Percentiles rank a stretch among this genome's conserved stretches.
These are phyloP conservation scores for Bombus huntii DNA, from an alignment of 1,140 invertebrate genomes.

Conservation along the genomic window DNA sequence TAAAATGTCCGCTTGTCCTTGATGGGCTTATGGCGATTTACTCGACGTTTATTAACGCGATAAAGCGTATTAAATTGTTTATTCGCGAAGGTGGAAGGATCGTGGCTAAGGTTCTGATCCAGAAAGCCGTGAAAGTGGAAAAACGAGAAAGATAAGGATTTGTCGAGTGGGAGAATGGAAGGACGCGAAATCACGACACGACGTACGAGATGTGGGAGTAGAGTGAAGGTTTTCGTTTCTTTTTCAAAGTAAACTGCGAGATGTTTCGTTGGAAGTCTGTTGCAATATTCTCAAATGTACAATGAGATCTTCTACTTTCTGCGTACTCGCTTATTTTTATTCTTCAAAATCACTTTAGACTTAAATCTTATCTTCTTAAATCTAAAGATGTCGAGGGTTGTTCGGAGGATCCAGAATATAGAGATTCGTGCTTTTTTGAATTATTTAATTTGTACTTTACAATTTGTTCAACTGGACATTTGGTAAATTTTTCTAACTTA, in stretches of 20 bases:
- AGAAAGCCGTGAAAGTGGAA: neutral
- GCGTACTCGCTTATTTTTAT: neutral
- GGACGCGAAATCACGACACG: neutral
- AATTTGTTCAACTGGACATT: no score
- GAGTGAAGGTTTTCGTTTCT: neutral
- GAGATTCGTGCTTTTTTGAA: no score
- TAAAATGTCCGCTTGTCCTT: neutral
- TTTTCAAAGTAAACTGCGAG: neutral
- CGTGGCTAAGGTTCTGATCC: neutral
- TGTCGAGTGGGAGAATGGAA: neutral
- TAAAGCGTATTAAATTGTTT: neutral
- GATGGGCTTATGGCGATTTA: neutral
- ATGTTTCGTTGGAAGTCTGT: neutral
- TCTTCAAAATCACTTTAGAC: neutral
- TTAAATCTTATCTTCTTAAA: neutral
- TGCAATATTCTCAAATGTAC: no score
- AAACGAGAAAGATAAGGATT: neutral
- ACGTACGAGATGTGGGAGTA: neutral
- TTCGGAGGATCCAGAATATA: no score
- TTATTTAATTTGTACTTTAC: no score
- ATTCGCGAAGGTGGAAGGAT: neutral
- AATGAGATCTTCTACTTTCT: no score
- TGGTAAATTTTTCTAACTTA: no score
- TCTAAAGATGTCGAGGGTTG: neutral
- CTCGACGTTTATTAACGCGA: neutral